Evolutionary conservation across 2,113 vertebrate genomes (phyloP), one percentile per base, ranked within the genome.

Genomic region (Centropus unirufus): DNA sequence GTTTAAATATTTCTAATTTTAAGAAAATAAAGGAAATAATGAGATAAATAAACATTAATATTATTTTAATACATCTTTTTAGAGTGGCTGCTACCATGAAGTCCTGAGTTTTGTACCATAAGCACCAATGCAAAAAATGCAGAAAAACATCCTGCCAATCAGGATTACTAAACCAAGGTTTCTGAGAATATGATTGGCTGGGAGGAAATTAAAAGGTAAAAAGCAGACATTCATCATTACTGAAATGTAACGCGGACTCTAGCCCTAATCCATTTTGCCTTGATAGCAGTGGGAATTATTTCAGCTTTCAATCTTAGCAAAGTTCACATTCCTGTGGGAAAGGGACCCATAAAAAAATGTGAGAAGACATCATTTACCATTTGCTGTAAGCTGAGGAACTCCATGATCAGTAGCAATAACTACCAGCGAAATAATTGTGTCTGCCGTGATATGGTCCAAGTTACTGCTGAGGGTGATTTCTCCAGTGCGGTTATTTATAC

Each of bases 321-420:
- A 74, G 15, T 13, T 63, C 69, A 39, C 3, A 1, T 51, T 72
- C 68, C 36, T 5, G 20, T 23, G 30, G 8, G 1, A 18, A 14
- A 23, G 8, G 5, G 3, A 4, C 7, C 36, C 36, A 36, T 36
- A 21, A 14, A n/a, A 23, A 4, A 8, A 18, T 12, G 19, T 52
- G 58, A 62, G 72, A 87, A 66, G 46, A 32, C 24, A 32, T 63
- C 21, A 58, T 40, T 96, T 86, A 98, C 98, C 98, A 63, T 95
- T 98, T 62, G 97, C 95, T 88, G 91, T 89, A 12, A 97, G 95
- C 17, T 97, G 93, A 77, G 98, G 97, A 46, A 29, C 47, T 58
- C 98, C 98, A 7, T 98, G 94, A 87, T 98, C 98, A 76, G 85
- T 42, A 8, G 98, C 98, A 87, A 93, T 54, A 40, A 97, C 98